Evolutionary conservation across 2,797 vertebrate genomes (phyloP).

Genomic region (Callimico goeldii): DNA sequence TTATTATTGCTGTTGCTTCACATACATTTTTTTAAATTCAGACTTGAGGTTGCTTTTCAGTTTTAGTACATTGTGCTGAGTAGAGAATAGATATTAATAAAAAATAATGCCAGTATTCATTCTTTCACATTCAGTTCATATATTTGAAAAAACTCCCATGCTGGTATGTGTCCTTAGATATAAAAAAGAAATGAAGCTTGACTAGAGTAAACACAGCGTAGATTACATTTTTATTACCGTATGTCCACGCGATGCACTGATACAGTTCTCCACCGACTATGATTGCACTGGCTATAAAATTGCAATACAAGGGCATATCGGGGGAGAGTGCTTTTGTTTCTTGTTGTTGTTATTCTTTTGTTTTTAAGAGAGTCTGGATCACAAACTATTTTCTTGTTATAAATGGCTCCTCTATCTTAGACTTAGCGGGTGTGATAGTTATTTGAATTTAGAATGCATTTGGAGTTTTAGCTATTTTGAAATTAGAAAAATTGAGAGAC

Average conservation of each 20-base stretch:
- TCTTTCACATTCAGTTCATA: background rate
- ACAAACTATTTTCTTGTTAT: background rate
- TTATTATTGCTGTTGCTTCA: background rate
- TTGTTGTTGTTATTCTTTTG: background rate
- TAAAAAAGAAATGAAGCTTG: slow-evolving; percentile 57
- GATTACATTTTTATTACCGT: slow-evolving; percentile 60
- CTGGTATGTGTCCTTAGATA: background rate
- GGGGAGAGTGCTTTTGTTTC: background rate
- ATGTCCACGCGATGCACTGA: background rate
- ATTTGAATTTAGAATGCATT: background rate
- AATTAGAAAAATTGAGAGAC: background rate
- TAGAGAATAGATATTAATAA: background rate
- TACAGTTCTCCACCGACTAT: background rate
- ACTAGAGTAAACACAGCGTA: background rate
- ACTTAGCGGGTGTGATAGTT: background rate
- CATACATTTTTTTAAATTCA: background rate
- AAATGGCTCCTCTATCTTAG: background rate
- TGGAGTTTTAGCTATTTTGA: background rate
- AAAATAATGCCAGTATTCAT: background rate
- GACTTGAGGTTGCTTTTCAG: background rate
- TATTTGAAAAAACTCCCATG: background rate
- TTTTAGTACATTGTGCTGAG: background rate
- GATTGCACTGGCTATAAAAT: background rate
- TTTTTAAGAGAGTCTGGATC: background rate
- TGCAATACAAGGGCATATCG: accelerated